Conservation (phyloP, 1,140 invertebrate genomes). For the Pogonomyrmex californicus region DNA sequence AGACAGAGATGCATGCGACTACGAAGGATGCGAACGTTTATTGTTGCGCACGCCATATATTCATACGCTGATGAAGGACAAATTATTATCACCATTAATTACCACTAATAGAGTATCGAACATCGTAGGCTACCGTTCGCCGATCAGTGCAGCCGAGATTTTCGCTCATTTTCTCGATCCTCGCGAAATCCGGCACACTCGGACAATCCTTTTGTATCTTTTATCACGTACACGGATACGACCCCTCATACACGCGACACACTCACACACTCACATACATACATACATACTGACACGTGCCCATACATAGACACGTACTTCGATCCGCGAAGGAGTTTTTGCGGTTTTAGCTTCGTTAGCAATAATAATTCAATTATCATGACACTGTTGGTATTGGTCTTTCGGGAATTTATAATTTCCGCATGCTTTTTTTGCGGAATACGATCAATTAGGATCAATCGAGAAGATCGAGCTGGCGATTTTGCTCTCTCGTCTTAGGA, state of each 20-base stretch:
- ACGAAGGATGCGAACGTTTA: slow-evolving; percentile 70
- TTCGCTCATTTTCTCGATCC: slow-evolving; percentile 4
- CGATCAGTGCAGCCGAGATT: slow-evolving; percentile 14
- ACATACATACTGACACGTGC: not conserved
- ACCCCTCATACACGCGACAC: no score
- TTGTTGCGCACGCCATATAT: slow-evolving; percentile 61
- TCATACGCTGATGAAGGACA: slow-evolving; percentile 66
- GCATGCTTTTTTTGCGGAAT: not conserved
- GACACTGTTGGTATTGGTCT: not conserved
- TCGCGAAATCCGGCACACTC: slow-evolving; percentile 6
- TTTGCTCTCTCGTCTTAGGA: slow-evolving; percentile 6
- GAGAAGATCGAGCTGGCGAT: not conserved
- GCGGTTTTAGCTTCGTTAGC: slow-evolving; percentile 36
- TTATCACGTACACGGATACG: not conserved
- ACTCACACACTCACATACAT: not conserved
- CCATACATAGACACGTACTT: not conserved
- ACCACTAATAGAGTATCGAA: slow-evolving; percentile 28
- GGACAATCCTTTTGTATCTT: slow-evolving; percentile 30
- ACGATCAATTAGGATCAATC: slow-evolving; percentile 5
- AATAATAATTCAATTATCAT: slow-evolving; percentile 52
- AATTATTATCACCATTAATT: slow-evolving; percentile 39
- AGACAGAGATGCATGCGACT: slow-evolving; percentile 64
- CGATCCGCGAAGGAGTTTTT: slow-evolving; percentile 17
- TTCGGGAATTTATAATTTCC: slow-evolving; percentile 3
- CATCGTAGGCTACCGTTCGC: slow-evolving; percentile 4